Evolutionary conservation across 2,113 vertebrate genomes (phyloP), one percentile per base, ranked within the genome.

Genomic region (Alexandromys fortis): DNA sequence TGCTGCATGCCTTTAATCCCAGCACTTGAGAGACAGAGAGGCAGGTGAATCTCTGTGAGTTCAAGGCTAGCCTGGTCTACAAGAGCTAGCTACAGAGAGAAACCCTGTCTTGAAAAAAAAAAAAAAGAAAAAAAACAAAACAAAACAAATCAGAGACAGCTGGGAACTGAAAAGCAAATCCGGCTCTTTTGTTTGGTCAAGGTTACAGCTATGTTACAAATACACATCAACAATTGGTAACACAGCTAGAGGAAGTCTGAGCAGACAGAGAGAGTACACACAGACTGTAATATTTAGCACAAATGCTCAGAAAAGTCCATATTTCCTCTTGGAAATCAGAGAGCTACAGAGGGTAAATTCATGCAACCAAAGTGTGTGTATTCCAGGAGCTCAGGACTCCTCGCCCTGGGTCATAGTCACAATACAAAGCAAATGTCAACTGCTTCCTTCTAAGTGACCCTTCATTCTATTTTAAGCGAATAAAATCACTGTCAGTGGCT

Each of bases 311-410:
- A 95, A 61, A n/a, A 72, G 24, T 38, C 21, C 33, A 11, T 33
- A 90, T 72, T 79, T 96, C 89, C 85, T 72, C 26, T 28, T 75
- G 38, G 67, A 85, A 94, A 28, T 91, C 47, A 89, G 35, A 86
- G 58, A 42, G 55, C 55, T 86, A 55, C 70, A 38, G 52, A 67
- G n/a, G 35, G 55, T 75, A 65, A 35, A 93, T 35, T 35, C 73
- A 82, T 13, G 68, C 26, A 26, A 28, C 30, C 30, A 42, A 33
- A 0, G 38, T 76, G 67, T 63, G 35, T 76, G 67, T 63, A 49
- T 0, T 52, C 35, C 21, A 88, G 87, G 49, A 92, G 82, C 75
- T 63, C n/a, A 67, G 45, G 70, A 13, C 38, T 67, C 58, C 58
- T 47, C 58, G 42, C 13, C 45, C 9, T 21, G 35, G 2, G 52